Percentiles rank a stretch among this genome's conserved stretches.
Conservation (phyloP, 2,797 vertebrate genomes). For the Neosilurus hyrtlii region DNA sequence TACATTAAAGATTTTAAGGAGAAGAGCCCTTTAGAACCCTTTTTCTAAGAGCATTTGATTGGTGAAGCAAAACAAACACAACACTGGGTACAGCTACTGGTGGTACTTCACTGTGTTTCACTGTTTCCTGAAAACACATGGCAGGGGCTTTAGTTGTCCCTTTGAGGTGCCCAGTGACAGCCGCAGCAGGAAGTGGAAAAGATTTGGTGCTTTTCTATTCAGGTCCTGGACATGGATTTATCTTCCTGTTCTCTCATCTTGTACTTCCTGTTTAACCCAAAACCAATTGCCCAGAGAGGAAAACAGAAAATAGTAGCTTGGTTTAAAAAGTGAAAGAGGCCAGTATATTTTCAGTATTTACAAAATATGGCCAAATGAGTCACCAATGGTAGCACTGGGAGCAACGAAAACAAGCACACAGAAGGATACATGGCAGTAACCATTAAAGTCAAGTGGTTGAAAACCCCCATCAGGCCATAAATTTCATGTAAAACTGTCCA, state of each 20-base stretch:
- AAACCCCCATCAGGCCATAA: background rate
- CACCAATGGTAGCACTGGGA: background rate
- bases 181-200: conserved; percentile 37
- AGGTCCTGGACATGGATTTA: background rate
- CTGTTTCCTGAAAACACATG: background rate
- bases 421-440: background rate
- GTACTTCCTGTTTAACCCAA: conserved; percentile 11
- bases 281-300: background rate
- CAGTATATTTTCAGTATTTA: background rate
- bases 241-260: conserved; percentile 6
- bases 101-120: background rate
- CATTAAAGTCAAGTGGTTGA: conserved; percentile 19
- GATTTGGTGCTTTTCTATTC: conserved; percentile 9
- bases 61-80: background rate
- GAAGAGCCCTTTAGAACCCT: background rate
- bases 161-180: background rate
- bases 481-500: background rate
- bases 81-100: background rate
- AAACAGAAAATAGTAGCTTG: background rate
- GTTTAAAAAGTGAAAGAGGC: background rate
- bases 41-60: background rate
- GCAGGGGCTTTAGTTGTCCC: conserved; percentile 24
- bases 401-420: background rate
- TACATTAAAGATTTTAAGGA: background rate
- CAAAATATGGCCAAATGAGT: conserved; percentile 10